phyloP scores from a whole-genome alignment of 1,140 invertebrate genomes.

The Hestina assimilis region DNA sequence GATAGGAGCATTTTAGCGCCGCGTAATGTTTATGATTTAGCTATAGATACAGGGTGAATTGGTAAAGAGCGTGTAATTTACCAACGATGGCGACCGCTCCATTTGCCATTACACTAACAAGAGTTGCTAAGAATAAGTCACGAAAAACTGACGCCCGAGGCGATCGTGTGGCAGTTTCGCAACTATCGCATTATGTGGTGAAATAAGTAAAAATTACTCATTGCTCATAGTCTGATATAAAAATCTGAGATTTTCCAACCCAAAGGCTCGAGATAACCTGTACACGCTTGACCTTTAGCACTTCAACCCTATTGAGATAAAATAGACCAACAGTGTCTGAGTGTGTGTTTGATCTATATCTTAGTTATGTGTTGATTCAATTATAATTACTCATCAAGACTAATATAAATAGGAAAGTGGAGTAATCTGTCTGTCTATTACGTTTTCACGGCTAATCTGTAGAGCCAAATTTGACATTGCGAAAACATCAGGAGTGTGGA shows the following conservation, averaged over 20 bases:
- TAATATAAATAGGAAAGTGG: neutral
- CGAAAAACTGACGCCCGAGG: constrained; percentile 41
- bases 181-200: neutral
- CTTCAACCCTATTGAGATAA: too few relatives aligned
- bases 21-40: constrained; percentile 16
- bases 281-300: too few relatives aligned
- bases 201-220: constrained; percentile 6
- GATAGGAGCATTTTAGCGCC: neutral
- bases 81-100: constrained; percentile 18
- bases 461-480: too few relatives aligned
- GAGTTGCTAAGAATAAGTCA: constrained; percentile 31
- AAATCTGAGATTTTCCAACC: neutral
- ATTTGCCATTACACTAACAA: constrained; percentile 26
- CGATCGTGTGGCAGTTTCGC: constrained; percentile 32
- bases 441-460: neutral
- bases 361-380: too few relatives aligned
- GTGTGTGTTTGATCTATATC: too few relatives aligned
- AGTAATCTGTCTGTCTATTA: neutral
- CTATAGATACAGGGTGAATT: constrained; percentile 19
- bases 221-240: neutral
- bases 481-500: too few relatives aligned
- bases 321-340: too few relatives aligned
- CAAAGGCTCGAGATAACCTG: too few relatives aligned
- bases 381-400: too few relatives aligned
- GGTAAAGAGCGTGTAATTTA: constrained; percentile 31